phyloP scores from a whole-genome alignment of 2,888 invertebrate species.

The Drosophila mercatorum region DNA sequence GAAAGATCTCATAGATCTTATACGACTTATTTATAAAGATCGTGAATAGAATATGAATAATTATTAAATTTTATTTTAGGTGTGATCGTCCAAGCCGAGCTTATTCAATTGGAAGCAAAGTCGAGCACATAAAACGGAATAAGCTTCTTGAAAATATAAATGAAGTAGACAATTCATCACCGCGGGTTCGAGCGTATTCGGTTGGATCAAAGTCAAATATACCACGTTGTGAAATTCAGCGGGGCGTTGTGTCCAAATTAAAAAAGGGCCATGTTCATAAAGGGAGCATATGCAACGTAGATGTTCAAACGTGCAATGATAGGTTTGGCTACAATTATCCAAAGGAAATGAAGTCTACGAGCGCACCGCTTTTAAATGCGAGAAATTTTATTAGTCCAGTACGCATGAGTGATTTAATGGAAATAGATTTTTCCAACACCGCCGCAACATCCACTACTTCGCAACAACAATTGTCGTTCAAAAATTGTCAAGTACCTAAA shows the following conservation, averaged over 20 bases:
- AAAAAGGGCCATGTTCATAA: conserved; percentile 57
- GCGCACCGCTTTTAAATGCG: conserved; percentile 88
- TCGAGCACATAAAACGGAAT: conserved; percentile 87
- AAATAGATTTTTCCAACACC: conserved; percentile 89
- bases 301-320: conserved; percentile 45
- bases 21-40: background rate
- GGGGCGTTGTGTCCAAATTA: conserved; percentile 71
- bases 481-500: conserved; percentile 39
- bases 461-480: conserved; percentile 49
- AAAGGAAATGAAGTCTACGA: conserved; percentile 87
- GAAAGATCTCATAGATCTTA: no score
- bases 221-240: conserved; percentile 81
- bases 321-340: conserved; percentile 35
- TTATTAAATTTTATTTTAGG: conserved; percentile 26
- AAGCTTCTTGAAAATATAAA: conserved; percentile 85
- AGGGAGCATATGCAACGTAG: conserved; percentile 71
- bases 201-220: conserved; percentile 89
- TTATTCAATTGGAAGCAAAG: conserved; percentile 94
- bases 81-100: conserved; percentile 89
- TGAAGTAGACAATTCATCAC: conserved; percentile 84
- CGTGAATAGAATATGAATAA: background rate
- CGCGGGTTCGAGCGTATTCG: conserved; percentile 90
- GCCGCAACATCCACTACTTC: conserved; percentile 37
- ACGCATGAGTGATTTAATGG: conserved; percentile 92
- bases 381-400: conserved; percentile 86